Evolutionary conservation across 2,113 vertebrate species (phyloP), one percentile per base, ranked within the genome.

Genomic region (Campylorhamphus procurvoides): DNA sequence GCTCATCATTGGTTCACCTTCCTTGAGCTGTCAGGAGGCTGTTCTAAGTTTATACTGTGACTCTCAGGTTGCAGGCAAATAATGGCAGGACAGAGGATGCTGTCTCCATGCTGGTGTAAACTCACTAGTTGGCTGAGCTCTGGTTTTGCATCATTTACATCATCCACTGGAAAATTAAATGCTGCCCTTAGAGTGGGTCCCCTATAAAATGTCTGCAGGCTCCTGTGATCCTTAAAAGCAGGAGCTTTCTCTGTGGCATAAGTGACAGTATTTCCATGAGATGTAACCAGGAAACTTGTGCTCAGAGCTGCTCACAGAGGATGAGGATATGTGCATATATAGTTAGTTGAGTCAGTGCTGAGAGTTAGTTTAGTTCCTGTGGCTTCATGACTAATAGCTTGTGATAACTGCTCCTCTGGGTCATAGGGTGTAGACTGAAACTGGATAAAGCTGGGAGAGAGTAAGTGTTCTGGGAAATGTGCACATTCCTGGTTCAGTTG

Each of bases 41-140:
- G 60, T 96, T 92, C 89, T 93, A 90, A 93, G 91, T 90, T 93
- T 91, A 68, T 91, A 52, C 28, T 14, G 18, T 3, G 28, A 89
- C 58, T 84, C 69, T 78, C 5, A 7, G 49, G 73, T 86, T 55
- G 12, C 56, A 75, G 87, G 37, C 42, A 56, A 35, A 86, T 89
- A 63, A 52, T 91, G 66, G 28, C 49, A 78, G 81, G 76, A 28
- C 23, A 42, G 84, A 85, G 28, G 79, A 78, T 86, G 79, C 29
- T 81, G 52, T 78, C 31, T 86, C 13, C 3, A 2, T 56, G 66
- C 37, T 86, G 40, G 47, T 67, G 17, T 58, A 53, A 75, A 52
- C 19, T 46, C 42, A 22, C 55, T 44, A 56, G 44, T 62, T 93
- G 82, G 15, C 39, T 88, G 81, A 20, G 35, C 15, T 86, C 52